Conservation (phyloP, 2,888 invertebrate genomes). For the Drosophila paramelanica region DNA sequence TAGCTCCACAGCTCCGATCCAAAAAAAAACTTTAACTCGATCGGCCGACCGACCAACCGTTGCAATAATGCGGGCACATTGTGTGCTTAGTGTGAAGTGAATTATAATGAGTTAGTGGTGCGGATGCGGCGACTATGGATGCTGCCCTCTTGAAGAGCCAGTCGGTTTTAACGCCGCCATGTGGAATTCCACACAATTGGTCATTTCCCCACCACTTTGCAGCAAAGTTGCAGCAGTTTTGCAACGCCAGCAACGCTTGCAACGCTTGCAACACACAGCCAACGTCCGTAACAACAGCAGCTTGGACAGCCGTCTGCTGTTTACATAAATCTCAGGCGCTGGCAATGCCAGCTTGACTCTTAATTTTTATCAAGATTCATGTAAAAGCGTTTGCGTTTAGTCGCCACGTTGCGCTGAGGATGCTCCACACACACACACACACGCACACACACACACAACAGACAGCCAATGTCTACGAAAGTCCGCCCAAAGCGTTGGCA, state of each 20-base stretch:
- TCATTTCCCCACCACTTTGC: slow-evolving; percentile 42
- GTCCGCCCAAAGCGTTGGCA: slow-evolving; percentile 22
- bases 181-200: slow-evolving; percentile 68
- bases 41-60: slow-evolving; percentile 26
- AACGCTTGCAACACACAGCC: slow-evolving; percentile 38
- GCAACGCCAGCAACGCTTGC: slow-evolving; percentile 37
- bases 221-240: slow-evolving; percentile 33
- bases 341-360: slow-evolving; percentile 33
- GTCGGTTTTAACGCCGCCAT: slow-evolving; percentile 56
- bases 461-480: slow-evolving; percentile 19
- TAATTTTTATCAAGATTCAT: slow-evolving; percentile 59
- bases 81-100: slow-evolving; percentile 66
- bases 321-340: slow-evolving; percentile 59
- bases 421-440: slow-evolving; percentile 12
- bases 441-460: no score
- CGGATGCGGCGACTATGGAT: slow-evolving; percentile 24
- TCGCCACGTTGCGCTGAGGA: slow-evolving; percentile 22
- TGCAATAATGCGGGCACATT: slow-evolving; percentile 63
- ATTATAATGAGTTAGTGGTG: slow-evolving; percentile 59
- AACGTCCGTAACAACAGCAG: slow-evolving; percentile 24
- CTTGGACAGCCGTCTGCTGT: slow-evolving; percentile 33
- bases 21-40: slow-evolving; percentile 11
- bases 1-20: slow-evolving; percentile 19
- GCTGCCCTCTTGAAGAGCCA: slow-evolving; percentile 25
- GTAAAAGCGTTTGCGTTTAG: slow-evolving; percentile 33